phyloP scores from a whole-genome alignment of 2,113 vertebrate genomes.

The Narcine bancroftii region DNA sequence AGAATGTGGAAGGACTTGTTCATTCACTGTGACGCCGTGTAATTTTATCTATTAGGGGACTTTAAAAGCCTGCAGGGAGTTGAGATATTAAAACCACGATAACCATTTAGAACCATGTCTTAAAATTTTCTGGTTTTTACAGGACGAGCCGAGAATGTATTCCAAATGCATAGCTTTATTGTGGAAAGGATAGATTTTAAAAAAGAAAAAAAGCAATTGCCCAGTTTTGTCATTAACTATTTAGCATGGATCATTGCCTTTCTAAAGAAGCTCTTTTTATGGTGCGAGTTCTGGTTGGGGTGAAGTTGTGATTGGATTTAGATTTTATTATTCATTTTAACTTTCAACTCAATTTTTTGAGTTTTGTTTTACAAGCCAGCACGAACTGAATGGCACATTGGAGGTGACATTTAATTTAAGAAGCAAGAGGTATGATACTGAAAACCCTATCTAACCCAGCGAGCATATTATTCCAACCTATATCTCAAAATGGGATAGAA shows the following conservation, averaged over 20 bases:
- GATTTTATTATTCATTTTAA: slow-evolving; percentile 36
- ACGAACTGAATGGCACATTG: slow-evolving; percentile 28
- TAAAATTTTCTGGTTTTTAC: slow-evolving; percentile 29
- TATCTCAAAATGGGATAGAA: neutral
- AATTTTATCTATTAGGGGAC: slow-evolving; percentile 75
- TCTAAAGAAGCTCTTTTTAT: slow-evolving; percentile 36
- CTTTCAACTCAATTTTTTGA: slow-evolving; percentile 24
- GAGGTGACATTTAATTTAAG: slow-evolving; percentile 36
- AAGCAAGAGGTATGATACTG: slow-evolving; percentile 8
- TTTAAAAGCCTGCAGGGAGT: slow-evolving; percentile 26
- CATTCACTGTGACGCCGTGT: slow-evolving; percentile 98
- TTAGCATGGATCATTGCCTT: slow-evolving; percentile 31
- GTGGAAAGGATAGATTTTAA: slow-evolving; percentile 26
- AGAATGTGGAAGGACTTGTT: slow-evolving; percentile 91
- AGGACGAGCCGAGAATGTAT: neutral
- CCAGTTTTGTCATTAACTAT: slow-evolving; percentile 33
- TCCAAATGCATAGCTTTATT: slow-evolving; percentile 28
- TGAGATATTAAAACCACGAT: slow-evolving; percentile 23
- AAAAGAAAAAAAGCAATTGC: slow-evolving; percentile 25
- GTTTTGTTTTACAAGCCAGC: slow-evolving; percentile 35
- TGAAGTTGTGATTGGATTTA: slow-evolving; percentile 37
- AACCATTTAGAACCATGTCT: slow-evolving; percentile 32
- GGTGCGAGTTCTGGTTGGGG: slow-evolving; percentile 27
- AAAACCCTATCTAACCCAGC: neutral
- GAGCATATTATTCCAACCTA: neutral